Evolutionary conservation across 2,888 invertebrate genomes (phyloP).

Genomic region (Itoplectis maculator): DNA sequence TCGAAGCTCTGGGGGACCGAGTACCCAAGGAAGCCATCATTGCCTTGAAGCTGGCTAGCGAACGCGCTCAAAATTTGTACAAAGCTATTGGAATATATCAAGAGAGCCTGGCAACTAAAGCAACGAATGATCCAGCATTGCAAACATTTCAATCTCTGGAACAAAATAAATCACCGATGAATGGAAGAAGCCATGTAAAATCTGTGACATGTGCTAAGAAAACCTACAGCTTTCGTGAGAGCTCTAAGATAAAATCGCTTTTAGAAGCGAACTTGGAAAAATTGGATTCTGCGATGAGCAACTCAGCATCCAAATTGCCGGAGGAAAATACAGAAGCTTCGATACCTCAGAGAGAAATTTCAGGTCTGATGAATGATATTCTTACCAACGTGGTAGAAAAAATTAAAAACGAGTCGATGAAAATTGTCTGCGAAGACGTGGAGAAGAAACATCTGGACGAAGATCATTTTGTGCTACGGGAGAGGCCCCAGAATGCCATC

Average conservation of each 20-base stretch:
- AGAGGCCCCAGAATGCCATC: background rate
- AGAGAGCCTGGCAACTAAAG: constrained; percentile 47
- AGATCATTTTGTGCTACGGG: constrained; percentile 2
- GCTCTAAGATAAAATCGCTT: constrained; percentile 46
- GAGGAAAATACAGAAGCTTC: background rate
- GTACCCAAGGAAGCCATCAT: constrained; percentile 67
- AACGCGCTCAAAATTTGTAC: constrained; percentile 69
- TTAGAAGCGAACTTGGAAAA: constrained; percentile 31
- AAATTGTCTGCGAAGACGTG: background rate
- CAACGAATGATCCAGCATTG: background rate
- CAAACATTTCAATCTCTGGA: constrained; percentile 1
- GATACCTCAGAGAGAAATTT: constrained; percentile 28
- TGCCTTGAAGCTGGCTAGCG: constrained; percentile 67
- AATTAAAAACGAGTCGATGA: background rate
- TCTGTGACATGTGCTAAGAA: background rate
- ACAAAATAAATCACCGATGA: background rate
- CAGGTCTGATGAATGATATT: constrained; percentile 40
- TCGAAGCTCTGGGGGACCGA: constrained; percentile 5
- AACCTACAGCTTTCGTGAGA: constrained; percentile 15
- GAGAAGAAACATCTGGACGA: background rate
- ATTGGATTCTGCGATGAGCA: background rate
- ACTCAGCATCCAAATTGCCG: background rate
- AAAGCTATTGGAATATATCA: constrained; percentile 69
- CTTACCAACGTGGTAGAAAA: constrained; percentile 4
- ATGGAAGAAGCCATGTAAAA: constrained; percentile 11